A percentile compares a stretch with the other conserved stretches of the same genome.
phyloP scores from a whole-genome alignment of 1,140 invertebrate species.

The Prorops nasuta region DNA sequence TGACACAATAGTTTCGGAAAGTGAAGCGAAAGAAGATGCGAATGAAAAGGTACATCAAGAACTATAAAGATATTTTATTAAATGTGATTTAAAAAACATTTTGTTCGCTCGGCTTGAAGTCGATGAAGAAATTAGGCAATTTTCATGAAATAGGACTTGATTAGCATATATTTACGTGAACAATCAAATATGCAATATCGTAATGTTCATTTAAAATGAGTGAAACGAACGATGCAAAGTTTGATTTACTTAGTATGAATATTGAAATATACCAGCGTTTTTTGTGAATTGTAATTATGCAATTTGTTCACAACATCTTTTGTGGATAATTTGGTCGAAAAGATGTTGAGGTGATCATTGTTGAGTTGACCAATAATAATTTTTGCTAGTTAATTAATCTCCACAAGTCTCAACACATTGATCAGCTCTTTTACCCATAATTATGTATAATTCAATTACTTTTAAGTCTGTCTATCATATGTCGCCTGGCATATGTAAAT shows the following conservation, averaged over 20 bases:
- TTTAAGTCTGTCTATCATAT: too few relatives aligned
- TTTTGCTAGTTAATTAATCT: too few relatives aligned
- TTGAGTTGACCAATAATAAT: too few relatives aligned
- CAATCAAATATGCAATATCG: constrained; percentile 23
- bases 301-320: background rate
- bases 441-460: too few relatives aligned
- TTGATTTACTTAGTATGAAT: background rate
- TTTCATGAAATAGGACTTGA: constrained; percentile 20
- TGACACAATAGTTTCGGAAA: constrained; percentile 8
- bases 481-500: too few relatives aligned
- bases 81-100: constrained; percentile 17
- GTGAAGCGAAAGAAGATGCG: background rate
- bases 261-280: background rate
- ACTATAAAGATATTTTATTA: too few relatives aligned
- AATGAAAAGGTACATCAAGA: too few relatives aligned
- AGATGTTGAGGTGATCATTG: too few relatives aligned
- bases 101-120: constrained; percentile 20
- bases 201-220: constrained; percentile 1
- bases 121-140: constrained; percentile 24
- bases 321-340: too few relatives aligned
- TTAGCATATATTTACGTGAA: constrained; percentile 14
- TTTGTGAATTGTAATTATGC: background rate
- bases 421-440: too few relatives aligned
- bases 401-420: too few relatives aligned
- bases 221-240: background rate